phyloP scores from a whole-genome alignment of 2,797 vertebrate genomes.

The Coracias cyanogaster region DNA sequence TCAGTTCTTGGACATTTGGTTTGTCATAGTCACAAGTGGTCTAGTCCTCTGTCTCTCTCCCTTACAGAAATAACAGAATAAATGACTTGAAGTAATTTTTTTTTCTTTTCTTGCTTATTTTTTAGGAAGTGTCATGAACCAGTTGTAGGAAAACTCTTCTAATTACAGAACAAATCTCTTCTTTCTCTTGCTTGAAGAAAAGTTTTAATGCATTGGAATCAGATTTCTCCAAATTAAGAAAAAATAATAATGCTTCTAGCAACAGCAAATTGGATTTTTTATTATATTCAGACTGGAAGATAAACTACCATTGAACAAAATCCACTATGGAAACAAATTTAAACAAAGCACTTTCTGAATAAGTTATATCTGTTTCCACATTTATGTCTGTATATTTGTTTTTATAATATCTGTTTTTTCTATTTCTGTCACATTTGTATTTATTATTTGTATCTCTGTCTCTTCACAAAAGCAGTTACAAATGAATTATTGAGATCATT shows the following conservation, averaged over 20 bases:
- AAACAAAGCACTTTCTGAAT: neutral
- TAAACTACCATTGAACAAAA: neutral
- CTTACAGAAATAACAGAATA: neutral
- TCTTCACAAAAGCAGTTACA: neutral
- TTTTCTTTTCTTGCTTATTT: neutral
- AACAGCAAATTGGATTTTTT: neutral
- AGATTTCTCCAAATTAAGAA: conserved; percentile 42
- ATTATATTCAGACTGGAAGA: conserved; percentile 15
- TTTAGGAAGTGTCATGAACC: neutral
- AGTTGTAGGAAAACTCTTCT: neutral
- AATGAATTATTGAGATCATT: neutral
- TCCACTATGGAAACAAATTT: neutral
- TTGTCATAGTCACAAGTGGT: neutral
- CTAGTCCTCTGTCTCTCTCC: neutral
- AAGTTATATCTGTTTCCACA: neutral
- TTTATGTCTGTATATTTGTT: neutral
- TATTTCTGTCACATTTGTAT: neutral
- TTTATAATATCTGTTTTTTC: neutral
- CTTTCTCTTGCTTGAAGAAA: neutral
- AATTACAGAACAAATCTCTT: neutral
- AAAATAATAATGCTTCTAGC: conserved; percentile 11
- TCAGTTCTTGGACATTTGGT: neutral
- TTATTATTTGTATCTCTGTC: neutral
- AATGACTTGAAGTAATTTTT: neutral
- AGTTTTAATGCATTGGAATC: neutral